Base-by-base conservation (phyloP, 1,140 invertebrate genomes). In the Leptopilina boulardi region DNA sequence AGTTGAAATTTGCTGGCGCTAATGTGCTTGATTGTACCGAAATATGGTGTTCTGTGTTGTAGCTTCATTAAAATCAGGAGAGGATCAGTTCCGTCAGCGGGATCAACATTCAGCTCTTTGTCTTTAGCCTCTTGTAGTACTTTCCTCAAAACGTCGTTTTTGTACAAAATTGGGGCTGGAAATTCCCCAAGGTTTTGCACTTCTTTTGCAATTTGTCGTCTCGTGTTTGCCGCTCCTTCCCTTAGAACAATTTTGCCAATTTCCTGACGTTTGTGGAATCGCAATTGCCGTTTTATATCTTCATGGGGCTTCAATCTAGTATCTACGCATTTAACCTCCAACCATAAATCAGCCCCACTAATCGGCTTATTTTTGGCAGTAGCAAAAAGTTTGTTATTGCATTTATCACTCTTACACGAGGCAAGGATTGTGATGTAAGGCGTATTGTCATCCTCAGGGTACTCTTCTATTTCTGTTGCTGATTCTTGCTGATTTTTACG, bases 341-440 rank as follows among this genome's bases (percentile, higher is more conserved):
- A 21, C n/a, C 54, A 56, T 23, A 56, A 21, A 21, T 21, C 54
- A 10, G 3, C 3, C 9, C 21, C 54, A 19, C 8, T 1, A 23
- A 21, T 9, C 6, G 54, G 54, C 18, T 56, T 21, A 4, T 19
- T 11, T 9, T 23, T 21, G 9, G 19, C 19, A 21, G 19, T 56
- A 44, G 38, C 13, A 38, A 71, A 30, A 34, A 71, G 13, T 72
- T 72, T 18, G 5, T 72, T 72, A 18, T 72, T 21, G 13, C 23
- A 13, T 47, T 72, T 44, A 6, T 15, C 15, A 11, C 44, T 44
- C n/a, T 44, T n/a, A 11, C 70, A 71, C 0, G 15, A 9, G 2
- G 26, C 30, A 18, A 18, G 19, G 1, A 56, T 56, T 10, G 3
- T 21, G 4, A 56, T 3, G 19, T 21, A 56, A 21, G 54, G 19